A percentile compares a stretch with the other conserved stretches of the same genome.
Evolutionary conservation across 2,113 vertebrate species (phyloP).

Genomic region (Cyprinodon tularosa): DNA sequence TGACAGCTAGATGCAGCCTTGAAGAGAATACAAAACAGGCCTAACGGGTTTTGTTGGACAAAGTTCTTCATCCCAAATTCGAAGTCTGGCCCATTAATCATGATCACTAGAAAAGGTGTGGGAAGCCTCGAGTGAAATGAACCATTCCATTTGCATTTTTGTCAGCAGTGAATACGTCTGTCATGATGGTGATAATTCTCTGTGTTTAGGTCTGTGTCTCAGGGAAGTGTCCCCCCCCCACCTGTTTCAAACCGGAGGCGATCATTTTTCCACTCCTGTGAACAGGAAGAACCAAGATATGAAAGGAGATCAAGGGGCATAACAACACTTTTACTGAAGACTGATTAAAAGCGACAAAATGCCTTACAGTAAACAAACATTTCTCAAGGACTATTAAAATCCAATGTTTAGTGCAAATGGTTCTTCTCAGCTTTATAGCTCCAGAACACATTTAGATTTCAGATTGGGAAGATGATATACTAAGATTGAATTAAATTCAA

Average conservation of each 20-base stretch:
- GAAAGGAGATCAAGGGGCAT: constrained; percentile 27
- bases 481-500: too few relatives aligned
- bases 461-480: too few relatives aligned
- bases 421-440: constrained; percentile 8
- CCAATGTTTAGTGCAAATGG: background rate
- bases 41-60: constrained; percentile 45
- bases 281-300: constrained; percentile 12
- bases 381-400: constrained; percentile 15
- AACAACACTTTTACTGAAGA: constrained; percentile 10
- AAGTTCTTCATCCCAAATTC: constrained; percentile 30
- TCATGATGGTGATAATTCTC: background rate
- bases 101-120: background rate
- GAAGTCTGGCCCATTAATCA: background rate
- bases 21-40: constrained; percentile 62
- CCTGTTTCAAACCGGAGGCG: background rate
- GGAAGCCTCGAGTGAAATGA: background rate
- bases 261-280: background rate
- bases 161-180: background rate
- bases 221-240: background rate
- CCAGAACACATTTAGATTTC: background rate
- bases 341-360: background rate
- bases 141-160: background rate
- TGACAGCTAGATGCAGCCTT: constrained; percentile 40
- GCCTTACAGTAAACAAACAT: too few relatives aligned
- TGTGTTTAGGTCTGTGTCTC: background rate